Percentiles rank a stretch among this genome's conserved stretches.
Evolutionary conservation across 30 jellyfish, hydroid and myxozoan genomes (phyloP).

Genomic region (Chrysaora quinquecirrha): DNA sequence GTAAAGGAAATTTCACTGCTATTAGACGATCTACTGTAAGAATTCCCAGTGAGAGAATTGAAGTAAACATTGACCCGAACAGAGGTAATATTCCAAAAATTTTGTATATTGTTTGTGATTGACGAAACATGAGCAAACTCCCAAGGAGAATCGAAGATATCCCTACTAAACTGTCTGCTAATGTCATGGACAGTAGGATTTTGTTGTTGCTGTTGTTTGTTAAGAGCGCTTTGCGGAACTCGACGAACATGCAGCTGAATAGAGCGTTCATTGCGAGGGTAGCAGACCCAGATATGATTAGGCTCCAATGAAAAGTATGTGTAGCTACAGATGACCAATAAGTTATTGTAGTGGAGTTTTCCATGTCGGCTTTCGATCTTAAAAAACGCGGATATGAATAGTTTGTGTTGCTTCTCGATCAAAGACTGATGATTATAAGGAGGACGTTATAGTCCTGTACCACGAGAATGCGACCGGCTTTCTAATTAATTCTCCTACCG

Average conservation of each 20-base stretch:
- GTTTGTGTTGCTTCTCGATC: too few species aligned
- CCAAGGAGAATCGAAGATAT: conserved; percentile 35
- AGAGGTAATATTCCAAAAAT: conserved; percentile 42
- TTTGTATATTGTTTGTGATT: conserved; percentile 33
- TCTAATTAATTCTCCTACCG: too few species aligned
- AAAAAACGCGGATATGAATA: too few species aligned
- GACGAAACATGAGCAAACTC: conserved; percentile 11
- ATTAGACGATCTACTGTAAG: conserved; percentile 54
- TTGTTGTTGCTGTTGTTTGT: background rate
- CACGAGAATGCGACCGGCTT: too few species aligned
- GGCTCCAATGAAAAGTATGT: conserved; percentile 1
- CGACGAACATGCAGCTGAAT: background rate
- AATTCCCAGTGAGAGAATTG: conserved; percentile 20
- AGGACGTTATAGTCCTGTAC: too few species aligned
- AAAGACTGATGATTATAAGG: too few species aligned
- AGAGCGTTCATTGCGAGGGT: background rate
- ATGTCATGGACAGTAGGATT: conserved; percentile 51
- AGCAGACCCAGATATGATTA: background rate
- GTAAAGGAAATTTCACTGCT: conserved; percentile 43
- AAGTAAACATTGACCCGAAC: conserved; percentile 55
- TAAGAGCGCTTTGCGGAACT: background rate
- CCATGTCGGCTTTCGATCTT: too few species aligned
- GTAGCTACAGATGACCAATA: too few species aligned
- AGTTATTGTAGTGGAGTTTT: too few species aligned
- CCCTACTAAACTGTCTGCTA: conserved; percentile 66